Percentiles rank a stretch among this genome's conserved stretches.
phyloP scores from a whole-genome alignment of 2,113 vertebrate genomes.

The Aegithalos caudatus region DNA sequence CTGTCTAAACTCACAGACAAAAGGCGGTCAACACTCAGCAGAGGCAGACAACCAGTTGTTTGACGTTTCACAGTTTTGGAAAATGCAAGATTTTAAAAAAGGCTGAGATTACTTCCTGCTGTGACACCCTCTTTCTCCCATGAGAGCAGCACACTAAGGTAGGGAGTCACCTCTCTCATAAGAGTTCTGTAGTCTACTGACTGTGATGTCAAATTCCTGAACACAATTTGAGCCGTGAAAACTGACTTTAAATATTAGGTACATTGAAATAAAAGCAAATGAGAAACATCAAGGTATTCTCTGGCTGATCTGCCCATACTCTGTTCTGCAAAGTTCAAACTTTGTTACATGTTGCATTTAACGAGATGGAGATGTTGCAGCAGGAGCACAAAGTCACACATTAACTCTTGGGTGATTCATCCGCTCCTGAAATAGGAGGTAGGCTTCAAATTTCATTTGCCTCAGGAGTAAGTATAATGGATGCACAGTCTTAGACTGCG shows the following conservation, averaged over 20 bases:
- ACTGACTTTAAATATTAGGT: not conserved
- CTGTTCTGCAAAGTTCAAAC: not conserved
- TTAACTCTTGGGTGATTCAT: not conserved
- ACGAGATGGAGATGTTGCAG: not conserved
- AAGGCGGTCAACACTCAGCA: not conserved
- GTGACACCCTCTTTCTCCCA: not conserved
- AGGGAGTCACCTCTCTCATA: not conserved
- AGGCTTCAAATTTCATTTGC: not conserved
- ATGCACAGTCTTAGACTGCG: too few relatives aligned
- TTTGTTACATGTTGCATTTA: not conserved
- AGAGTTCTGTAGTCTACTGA: not conserved
- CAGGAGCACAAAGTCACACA: not conserved
- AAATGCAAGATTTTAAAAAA: not conserved
- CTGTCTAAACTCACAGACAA: not conserved
- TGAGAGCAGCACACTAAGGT: not conserved
- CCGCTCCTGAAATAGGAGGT: not conserved
- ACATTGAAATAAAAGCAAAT: not conserved
- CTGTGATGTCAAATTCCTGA: not conserved
- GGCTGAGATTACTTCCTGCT: not conserved
- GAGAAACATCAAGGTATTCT: not conserved
- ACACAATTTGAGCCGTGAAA: not conserved
- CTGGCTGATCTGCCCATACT: not conserved
- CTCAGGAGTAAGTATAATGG: not conserved
- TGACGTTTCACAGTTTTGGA: not conserved
- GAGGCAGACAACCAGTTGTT: not conserved